Evolutionary conservation across 2,888 invertebrate genomes (phyloP), one percentile per base, ranked within the genome.

Genomic region (Synergus umbraculus): DNA sequence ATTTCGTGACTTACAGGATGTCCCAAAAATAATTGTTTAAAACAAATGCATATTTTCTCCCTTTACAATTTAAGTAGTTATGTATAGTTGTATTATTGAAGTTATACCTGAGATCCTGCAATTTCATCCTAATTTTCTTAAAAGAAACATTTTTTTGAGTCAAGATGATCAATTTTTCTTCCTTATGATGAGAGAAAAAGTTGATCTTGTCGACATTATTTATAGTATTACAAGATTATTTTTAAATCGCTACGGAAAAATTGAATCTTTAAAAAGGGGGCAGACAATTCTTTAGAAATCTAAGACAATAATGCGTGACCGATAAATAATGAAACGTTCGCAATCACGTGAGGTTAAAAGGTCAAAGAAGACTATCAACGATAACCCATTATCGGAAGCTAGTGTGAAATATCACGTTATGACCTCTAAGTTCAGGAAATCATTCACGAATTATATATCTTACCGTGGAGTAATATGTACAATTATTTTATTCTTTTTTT

Each of bases 261-360:
- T 18, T 3, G 2, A 63, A 63, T 63, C 13, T 63, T 22, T 63
- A 13, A 22, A 63, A 63, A 29, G 63, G 4, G 13, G 29, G 5
- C 5, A 58, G 54, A 43, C 22, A 15, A 44, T 18, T 64, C 18
- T 37, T 13, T n/a, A 64, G 64, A 78, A 78, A 63, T 79, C 44
- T 46, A 29, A 63, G 63, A 54, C n/a, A 41, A 73, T 15, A 43
- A 58, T 15, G 37, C 29, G 54, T 54, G 49, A 54, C 73, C 15
- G 54, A 54, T 58, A 73, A 80, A 81, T 37, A 76, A 41, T 9
- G 4, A 58, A n/a, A 49, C 63, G 66, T 58, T 78, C 54, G 65
- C 79, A 84, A 87, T 88, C 89, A 89, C 89, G 88, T 88, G 89
- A 90, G 88, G 89, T 90, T 84, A 89, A 87, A 78, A 82, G 81